Percentiles rank a stretch among this genome's conserved stretches.
phyloP scores from a whole-genome alignment of 2,888 invertebrate species.

The Eupithecia subumbrata region DNA sequence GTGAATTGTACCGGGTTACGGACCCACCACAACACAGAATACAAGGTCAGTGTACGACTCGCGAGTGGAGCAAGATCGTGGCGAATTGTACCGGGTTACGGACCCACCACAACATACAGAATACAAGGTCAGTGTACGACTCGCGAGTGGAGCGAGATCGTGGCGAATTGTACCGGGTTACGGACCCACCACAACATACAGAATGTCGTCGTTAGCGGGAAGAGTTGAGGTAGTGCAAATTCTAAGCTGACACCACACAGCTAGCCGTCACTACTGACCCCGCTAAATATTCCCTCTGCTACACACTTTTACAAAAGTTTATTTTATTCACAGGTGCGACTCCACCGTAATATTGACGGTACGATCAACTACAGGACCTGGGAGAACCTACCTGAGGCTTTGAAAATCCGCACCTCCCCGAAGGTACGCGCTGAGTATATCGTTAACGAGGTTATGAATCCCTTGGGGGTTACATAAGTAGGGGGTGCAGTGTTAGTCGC shows the following conservation, averaged over 20 bases:
- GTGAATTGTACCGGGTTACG: neutral
- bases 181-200: neutral
- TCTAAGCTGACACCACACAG: no score
- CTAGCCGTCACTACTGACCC: no score
- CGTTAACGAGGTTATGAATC: constrained; percentile 9
- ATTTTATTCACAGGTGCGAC: neutral
- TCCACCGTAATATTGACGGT: neutral
- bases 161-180: neutral
- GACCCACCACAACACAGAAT: neutral
- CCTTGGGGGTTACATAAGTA: constrained; percentile 1
- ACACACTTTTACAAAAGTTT: neutral
- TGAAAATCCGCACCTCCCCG: neutral
- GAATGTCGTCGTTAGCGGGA: neutral
- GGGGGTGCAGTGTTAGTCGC: neutral
- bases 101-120: neutral
- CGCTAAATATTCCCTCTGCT: neutral
- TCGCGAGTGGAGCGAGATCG: neutral
- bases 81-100: neutral
- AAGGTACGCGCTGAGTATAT: constrained; percentile 10
- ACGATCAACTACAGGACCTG: constrained; percentile 12
- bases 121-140: constrained; percentile 11
- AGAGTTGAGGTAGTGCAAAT: no score
- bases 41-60: constrained; percentile 16
- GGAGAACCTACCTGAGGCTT: constrained; percentile 3
- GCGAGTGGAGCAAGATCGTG: neutral